A percentile compares a stretch with the other conserved stretches of the same genome.
These are phyloP conservation scores for Penelope pileata DNA, from an alignment of 2,113 vertebrate species.

Conservation along the genomic window DNA sequence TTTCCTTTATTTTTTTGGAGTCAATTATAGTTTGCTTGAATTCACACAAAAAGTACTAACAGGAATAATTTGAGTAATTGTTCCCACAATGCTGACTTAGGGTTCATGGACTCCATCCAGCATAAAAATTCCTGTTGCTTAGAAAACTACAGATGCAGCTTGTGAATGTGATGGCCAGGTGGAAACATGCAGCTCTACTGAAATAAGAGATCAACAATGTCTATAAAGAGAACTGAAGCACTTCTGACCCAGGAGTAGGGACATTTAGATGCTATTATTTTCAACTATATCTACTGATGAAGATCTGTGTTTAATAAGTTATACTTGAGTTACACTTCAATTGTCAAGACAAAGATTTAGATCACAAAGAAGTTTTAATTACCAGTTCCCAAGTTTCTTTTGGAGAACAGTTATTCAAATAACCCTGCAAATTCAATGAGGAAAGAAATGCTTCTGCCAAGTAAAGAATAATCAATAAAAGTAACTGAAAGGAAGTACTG, in stretches of 20 bases:
- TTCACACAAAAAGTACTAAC: slow-evolving; percentile 39
- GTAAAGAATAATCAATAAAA: neutral
- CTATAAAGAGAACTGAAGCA: neutral
- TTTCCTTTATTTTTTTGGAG: neutral
- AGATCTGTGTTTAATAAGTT: neutral
- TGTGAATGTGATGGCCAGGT: neutral
- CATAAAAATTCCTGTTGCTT: neutral
- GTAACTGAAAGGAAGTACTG: neutral
- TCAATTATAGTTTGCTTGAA: neutral
- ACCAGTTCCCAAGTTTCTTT: neutral
- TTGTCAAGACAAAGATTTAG: neutral
- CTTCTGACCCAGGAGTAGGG: neutral
- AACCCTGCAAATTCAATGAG: neutral
- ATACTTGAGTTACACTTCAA: neutral
- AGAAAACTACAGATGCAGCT: neutral
- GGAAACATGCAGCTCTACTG: neutral
- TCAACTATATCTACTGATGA: neutral
- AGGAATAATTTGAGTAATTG: slow-evolving; percentile 24
- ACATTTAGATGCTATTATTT: neutral
- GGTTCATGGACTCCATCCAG: neutral
- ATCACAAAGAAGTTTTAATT: neutral
- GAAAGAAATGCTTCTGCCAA: neutral
- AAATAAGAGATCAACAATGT: neutral
- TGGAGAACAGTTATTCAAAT: neutral
- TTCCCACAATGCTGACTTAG: neutral